phyloP scores from a whole-genome alignment of 2,113 vertebrate genomes.

The Cervus canadensis region DNA sequence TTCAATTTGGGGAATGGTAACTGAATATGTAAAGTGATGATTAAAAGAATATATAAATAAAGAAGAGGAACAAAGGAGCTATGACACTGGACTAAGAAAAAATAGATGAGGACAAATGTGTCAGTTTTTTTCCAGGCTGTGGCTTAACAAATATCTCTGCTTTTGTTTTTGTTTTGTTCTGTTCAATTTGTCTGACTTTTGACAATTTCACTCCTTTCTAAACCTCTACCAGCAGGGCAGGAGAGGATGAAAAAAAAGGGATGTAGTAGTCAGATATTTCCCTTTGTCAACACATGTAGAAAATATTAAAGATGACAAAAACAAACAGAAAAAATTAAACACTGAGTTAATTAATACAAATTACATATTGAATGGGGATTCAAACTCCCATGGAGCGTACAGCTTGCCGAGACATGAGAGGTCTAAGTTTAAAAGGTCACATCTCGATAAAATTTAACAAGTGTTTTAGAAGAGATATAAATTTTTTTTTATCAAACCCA shows the following conservation, averaged over 20 bases:
- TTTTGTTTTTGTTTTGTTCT: background rate
- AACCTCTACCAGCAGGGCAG: background rate
- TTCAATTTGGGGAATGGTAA: background rate
- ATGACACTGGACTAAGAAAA: background rate
- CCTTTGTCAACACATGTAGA: constrained; percentile 1
- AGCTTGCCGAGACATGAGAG: background rate
- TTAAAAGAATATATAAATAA: background rate
- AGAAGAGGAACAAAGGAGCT: background rate
- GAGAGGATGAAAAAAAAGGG: background rate
- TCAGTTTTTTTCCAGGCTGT: background rate
- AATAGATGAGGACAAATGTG: background rate
- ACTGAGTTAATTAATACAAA: constrained; percentile 41
- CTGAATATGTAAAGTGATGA: background rate
- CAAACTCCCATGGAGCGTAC: background rate
- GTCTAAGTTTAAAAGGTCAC: constrained; percentile 69
- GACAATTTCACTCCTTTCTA: background rate
- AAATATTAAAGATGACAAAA: constrained; percentile 36
- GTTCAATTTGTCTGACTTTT: background rate
- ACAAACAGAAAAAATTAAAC: constrained; percentile 53
- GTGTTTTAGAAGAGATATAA: constrained; percentile 70
- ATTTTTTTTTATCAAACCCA: constrained; percentile 54
- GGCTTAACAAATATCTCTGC: background rate
- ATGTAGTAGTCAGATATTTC: background rate
- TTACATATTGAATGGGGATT: background rate
- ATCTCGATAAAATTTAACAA: constrained; percentile 69